A percentile compares a stretch with the other conserved stretches of the same genome.
Evolutionary conservation across 1,140 invertebrate genomes (phyloP).

Genomic region (Drusus annulatus): DNA sequence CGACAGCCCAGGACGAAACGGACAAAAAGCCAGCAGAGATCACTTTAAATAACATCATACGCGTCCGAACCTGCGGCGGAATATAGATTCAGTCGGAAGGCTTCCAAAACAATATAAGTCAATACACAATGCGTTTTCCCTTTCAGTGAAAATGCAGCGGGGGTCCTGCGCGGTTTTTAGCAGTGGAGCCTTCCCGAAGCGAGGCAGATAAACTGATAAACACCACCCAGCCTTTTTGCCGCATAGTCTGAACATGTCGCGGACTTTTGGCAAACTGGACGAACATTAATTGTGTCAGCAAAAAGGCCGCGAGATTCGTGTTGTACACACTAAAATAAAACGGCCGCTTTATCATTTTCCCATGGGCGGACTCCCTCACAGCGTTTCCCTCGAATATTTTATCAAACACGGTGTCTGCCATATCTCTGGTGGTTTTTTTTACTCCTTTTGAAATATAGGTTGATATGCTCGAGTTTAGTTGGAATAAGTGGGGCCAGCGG

Average conservation of each 20-base stretch:
- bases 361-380: not conserved
- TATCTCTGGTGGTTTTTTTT: slow-evolving; percentile 21
- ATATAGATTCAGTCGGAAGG: slow-evolving; percentile 20
- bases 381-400: slow-evolving; percentile 8
- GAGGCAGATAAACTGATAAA: slow-evolving; percentile 57
- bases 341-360: slow-evolving; percentile 26
- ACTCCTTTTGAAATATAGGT: slow-evolving; percentile 26
- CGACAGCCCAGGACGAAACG: not conserved
- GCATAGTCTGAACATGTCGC: slow-evolving; percentile 29
- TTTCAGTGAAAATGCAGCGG: slow-evolving; percentile 42
- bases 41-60: slow-evolving; percentile 50
- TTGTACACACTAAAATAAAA: slow-evolving; percentile 26
- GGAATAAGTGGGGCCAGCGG: slow-evolving; percentile 14
- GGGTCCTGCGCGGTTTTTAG: slow-evolving; percentile 40
- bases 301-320: slow-evolving; percentile 34
- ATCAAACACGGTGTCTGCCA: slow-evolving; percentile 24
- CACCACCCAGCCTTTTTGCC: slow-evolving; percentile 50
- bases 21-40: slow-evolving; percentile 25
- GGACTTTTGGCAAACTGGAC: slow-evolving; percentile 45
- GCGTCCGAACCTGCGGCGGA: slow-evolving; percentile 25
- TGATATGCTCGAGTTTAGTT: slow-evolving; percentile 31
- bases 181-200: slow-evolving; percentile 23
- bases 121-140: slow-evolving; percentile 29
- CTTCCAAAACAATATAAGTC: slow-evolving; percentile 30
- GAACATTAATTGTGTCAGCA: slow-evolving; percentile 42